Percentiles rank a stretch among this genome's conserved stretches.
These are phyloP conservation scores for Anhinga rufa DNA, from an alignment of 2,113 vertebrate species.

Conservation along the genomic window DNA sequence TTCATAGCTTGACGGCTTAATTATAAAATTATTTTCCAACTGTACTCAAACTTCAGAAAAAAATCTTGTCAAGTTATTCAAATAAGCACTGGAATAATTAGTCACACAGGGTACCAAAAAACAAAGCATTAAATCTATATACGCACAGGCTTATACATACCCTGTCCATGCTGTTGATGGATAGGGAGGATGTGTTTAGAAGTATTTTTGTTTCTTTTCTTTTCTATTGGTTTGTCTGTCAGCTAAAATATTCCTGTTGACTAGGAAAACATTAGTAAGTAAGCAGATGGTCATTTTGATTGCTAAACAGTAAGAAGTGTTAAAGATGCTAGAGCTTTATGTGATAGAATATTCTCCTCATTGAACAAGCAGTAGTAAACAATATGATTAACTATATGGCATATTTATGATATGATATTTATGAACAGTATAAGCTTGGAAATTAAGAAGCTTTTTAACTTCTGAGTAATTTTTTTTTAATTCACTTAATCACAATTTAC, in stretches of 20 bases:
- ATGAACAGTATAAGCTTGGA: neutral
- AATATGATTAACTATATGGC: neutral
- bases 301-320: neutral
- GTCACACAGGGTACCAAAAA: neutral
- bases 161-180: neutral
- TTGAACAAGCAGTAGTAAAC: neutral
- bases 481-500: neutral
- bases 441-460: neutral
- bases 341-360: neutral
- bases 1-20: neutral
- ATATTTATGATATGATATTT: neutral
- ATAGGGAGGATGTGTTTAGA: neutral
- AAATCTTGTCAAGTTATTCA: neutral
- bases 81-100: neutral
- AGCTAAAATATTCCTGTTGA: neutral
- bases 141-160: neutral
- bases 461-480: neutral
- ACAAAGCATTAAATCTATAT: neutral
- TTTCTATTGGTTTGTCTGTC: neutral
- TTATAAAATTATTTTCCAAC: neutral
- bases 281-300: neutral
- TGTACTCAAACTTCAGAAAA: neutral
- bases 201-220: neutral
- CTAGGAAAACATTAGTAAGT: neutral
- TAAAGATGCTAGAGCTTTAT: neutral